Evolutionary conservation across 1,140 invertebrate genomes (phyloP), one percentile per base, ranked within the genome.

Genomic region (Ephestia elutella): DNA sequence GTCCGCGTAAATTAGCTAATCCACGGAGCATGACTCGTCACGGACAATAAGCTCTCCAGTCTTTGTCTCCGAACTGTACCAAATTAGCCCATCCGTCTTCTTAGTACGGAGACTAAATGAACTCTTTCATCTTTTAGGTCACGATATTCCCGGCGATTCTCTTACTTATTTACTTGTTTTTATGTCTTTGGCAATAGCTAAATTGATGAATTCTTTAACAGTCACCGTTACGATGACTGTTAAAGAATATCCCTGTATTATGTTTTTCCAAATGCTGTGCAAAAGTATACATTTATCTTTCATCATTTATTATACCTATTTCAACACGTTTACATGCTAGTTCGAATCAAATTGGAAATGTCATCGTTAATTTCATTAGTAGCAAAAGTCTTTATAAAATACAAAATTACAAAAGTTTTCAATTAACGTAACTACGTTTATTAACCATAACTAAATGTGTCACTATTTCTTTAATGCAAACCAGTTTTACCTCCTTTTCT

Each of bases 1-100:
- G 38, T 44, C 4, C 10, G 38, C 38, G 13, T 57, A 53, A 53
- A 53, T 53, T 53, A 53, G 50, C 20, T 25, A 38, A 60, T 49
- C 35, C 58, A 54, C 60, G 53, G 56, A 63, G 57, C 63, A 64
- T 62, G 59, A 60, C 51, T 50, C 55, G 59, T 66, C 64, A 60
- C 54, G 61, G 62, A 56, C 59, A 62, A 66, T 63, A 59, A 62
- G 56, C 61, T 21, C 44, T 58, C 56, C 56, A 50, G 60, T 53
- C 58, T 62, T 70, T 70, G 62, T 65, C 58, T 64, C 60, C 48
- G 57, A 61, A 67, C 61, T 60, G 57, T 59, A 57, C 54, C 58
- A 61, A 70, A 67, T 67, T 63, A 65, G 62, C 54, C 54, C 68
- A 57, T 65, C 60, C 65, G 62, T 53, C 60, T 70, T 66, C 62